Evolutionary conservation across 2,797 vertebrate species (phyloP), one percentile per base, ranked within the genome.

Genomic region (Paratrypauchen microcephalus): DNA sequence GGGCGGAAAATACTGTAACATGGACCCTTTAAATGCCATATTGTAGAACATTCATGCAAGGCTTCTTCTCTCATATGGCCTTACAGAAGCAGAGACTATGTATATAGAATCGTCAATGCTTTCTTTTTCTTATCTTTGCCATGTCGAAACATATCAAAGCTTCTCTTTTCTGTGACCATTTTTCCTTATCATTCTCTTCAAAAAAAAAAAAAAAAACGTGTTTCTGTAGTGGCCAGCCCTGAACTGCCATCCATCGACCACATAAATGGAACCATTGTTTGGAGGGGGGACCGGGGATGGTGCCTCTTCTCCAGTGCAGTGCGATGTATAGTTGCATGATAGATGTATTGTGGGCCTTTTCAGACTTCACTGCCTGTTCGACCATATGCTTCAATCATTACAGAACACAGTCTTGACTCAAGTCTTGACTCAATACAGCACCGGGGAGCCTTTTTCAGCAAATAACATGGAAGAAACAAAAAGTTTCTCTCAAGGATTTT

Each of bases 381-480:
- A 68, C 72, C 59, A 62, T 71, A 73, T 73, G 76, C 65, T 23
- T 36, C 64, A 19, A 12, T 77, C 70, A 85, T 86, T 84, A 89
- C 79, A 39, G 59, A 24, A 45, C 68, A 72, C 18, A 2, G 66
- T 74, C 55, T 69, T 73, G 55, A 83, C 62, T 28, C 57, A 19
- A 66, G 62, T 86, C 86, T 77, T n/a, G n/a, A n/a, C n/a, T n/a
- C n/a, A n/a, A 88, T 84, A 84, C 70, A 78, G 70, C 70, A 69
- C 59, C 69, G 56, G 30, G 52, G 66, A 36, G 64, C 2, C 62
- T 15, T 32, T 24, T 52, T 45, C 3, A 55, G 21, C 61, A 47
- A 47, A 26, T 47, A 64, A 47, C 32, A 41, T 26, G 11, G 23
- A 63, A 45, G 39, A 63, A 63, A 63, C 23, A 26, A 26, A 48